phyloP scores from a whole-genome alignment of 2,113 vertebrate genomes.

The Dermatemys mawii region DNA sequence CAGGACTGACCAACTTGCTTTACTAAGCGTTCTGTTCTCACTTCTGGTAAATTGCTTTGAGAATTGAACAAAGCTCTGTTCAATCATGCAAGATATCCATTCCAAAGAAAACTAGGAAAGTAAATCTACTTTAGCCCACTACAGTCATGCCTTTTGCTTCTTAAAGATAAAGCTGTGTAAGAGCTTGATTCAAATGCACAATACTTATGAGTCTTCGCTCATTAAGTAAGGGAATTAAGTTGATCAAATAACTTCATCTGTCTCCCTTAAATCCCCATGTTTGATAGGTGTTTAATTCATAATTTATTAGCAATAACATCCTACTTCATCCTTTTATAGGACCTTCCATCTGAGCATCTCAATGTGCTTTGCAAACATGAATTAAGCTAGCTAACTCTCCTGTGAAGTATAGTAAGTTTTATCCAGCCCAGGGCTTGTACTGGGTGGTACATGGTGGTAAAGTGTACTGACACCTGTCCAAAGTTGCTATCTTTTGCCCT shows the following conservation, averaged over 20 bases:
- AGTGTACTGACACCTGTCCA: accelerated
- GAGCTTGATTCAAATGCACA: neutral
- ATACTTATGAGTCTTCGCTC: neutral
- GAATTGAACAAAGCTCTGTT: slow-evolving; percentile 80
- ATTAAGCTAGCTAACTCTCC: neutral
- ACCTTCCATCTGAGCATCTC: accelerated
- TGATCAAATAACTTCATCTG: neutral
- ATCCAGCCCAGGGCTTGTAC: neutral
- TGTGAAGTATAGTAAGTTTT: neutral
- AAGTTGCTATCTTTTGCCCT: neutral
- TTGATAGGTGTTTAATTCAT: neutral
- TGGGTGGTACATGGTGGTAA: accelerated
- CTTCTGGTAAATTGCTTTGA: slow-evolving; percentile 82
- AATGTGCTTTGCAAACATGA: accelerated
- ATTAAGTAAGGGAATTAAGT: slow-evolving; percentile 2
- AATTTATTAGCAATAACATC: slow-evolving; percentile 12
- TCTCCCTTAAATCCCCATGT: neutral
- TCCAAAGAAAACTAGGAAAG: slow-evolving; percentile 64
- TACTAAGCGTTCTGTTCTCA: slow-evolving; percentile 74
- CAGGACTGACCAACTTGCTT: slow-evolving; percentile 79
- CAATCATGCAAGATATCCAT: slow-evolving; percentile 78
- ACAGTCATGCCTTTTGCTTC: slow-evolving; percentile 37
- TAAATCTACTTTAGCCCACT: slow-evolving; percentile 66
- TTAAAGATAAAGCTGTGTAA: slow-evolving; percentile 33
- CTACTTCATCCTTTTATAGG: neutral